phyloP scores from a whole-genome alignment of 2,797 vertebrate genomes.

The Enteromius afrohamiltoni region DNA sequence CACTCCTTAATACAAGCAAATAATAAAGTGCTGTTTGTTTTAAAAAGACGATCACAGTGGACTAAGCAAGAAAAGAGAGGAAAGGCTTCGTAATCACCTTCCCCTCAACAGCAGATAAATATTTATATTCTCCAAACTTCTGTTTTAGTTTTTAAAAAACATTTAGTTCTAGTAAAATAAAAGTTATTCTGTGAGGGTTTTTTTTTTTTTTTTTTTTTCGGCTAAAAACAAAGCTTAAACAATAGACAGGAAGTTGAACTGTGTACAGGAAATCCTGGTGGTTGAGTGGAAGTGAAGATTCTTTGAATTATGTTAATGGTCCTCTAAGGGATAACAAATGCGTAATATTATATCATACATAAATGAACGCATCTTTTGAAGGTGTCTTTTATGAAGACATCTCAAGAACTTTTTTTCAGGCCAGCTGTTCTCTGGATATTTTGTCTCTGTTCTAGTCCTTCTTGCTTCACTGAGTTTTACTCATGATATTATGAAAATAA shows the following conservation, averaged over 20 bases:
- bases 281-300: constrained; percentile 47
- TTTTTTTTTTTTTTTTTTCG: neutral
- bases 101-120: neutral
- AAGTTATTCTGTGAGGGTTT: neutral
- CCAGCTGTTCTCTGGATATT: neutral
- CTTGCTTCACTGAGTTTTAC: neutral
- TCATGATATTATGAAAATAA: neutral
- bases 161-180: neutral
- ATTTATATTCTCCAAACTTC: neutral
- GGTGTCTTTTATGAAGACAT: neutral
- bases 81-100: neutral
- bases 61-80: neutral
- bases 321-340: neutral
- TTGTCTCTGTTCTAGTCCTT: neutral
- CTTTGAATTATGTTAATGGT: constrained; percentile 29
- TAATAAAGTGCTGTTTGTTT: constrained; percentile 33
- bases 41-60: constrained; percentile 13
- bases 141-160: constrained; percentile 13
- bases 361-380: too few species aligned
- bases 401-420: neutral
- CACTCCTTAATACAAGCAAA: neutral
- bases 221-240: constrained; percentile 2
- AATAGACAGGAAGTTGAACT: constrained; percentile 51
- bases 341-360: neutral
- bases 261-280: constrained; percentile 51